phyloP scores from a whole-genome alignment of 2,113 vertebrate species.

The Bostrychus sinensis region DNA sequence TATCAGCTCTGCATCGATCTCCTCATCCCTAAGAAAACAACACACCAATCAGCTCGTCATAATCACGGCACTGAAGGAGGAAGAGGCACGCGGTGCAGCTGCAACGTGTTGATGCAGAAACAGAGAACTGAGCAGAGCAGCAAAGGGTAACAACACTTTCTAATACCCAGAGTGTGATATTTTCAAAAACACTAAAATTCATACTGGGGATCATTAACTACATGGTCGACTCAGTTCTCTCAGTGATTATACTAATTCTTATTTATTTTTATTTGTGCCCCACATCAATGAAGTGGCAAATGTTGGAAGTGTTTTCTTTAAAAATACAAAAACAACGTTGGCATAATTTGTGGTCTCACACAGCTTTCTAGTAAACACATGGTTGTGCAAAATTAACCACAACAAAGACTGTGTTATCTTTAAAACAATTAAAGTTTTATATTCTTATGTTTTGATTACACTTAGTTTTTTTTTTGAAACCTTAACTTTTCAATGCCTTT shows the following conservation, averaged over 20 bases:
- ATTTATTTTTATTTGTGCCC: slow-evolving; percentile 57
- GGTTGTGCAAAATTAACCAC: slow-evolving; percentile 42
- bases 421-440: too few relatives aligned
- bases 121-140: slow-evolving; percentile 29
- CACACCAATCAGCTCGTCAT: slow-evolving; percentile 74
- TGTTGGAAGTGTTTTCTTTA: slow-evolving; percentile 43
- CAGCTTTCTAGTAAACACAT: slow-evolving; percentile 50
- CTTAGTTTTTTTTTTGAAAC: too few relatives aligned
- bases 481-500: too few relatives aligned
- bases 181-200: slow-evolving; percentile 40
- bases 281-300: slow-evolving; percentile 61
- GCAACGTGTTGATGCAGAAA: slow-evolving; percentile 45
- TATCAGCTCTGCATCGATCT: slow-evolving; percentile 67
- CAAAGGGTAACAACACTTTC: slow-evolving; percentile 10
- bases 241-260: slow-evolving; percentile 55
- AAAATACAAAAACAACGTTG: slow-evolving; percentile 51
- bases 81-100: slow-evolving; percentile 49
- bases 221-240: slow-evolving; percentile 47
- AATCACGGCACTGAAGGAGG: slow-evolving; percentile 68
- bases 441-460: too few relatives aligned
- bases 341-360: slow-evolving; percentile 58
- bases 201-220: slow-evolving; percentile 50
- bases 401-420: too few relatives aligned
- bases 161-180: slow-evolving; percentile 33
- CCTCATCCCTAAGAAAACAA: slow-evolving; percentile 72